Conservation (phyloP, 2,888 invertebrate genomes). For the Polyommatus iphigenia region DNA sequence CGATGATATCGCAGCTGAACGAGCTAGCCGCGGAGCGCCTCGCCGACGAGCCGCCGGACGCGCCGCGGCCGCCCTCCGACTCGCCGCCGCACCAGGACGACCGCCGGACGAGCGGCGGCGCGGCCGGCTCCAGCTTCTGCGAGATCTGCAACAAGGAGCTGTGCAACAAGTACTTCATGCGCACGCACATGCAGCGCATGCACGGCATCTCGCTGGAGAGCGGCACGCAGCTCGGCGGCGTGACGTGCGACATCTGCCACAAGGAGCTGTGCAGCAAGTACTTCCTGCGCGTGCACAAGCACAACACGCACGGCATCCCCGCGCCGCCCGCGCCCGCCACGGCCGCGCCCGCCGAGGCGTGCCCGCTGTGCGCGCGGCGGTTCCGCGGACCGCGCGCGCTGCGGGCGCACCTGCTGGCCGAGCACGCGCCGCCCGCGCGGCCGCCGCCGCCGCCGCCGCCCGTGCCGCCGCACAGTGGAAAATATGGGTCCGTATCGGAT, state of each 20-base stretch:
- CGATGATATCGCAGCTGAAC: slow-evolving; percentile 94
- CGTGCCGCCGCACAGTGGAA: slow-evolving; percentile 64
- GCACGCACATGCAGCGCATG: slow-evolving; percentile 99
- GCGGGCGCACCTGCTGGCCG: slow-evolving; percentile 91
- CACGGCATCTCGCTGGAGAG: slow-evolving; percentile 97
- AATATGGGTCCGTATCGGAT: too few species aligned
- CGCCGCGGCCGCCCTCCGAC: slow-evolving; percentile 59
- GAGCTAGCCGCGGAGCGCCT: slow-evolving; percentile 84
- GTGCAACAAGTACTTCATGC: slow-evolving; percentile 99
- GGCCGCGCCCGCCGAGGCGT: slow-evolving; percentile 76
- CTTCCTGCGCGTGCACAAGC: slow-evolving; percentile 97
- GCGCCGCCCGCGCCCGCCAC: slow-evolving; percentile 86
- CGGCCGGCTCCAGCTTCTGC: slow-evolving; percentile 90
- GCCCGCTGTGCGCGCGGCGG: slow-evolving; percentile 91
- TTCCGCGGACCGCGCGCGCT: slow-evolving; percentile 94
- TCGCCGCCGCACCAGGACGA: slow-evolving; percentile 69
- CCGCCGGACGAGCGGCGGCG: slow-evolving; percentile 69
- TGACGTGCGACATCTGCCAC: slow-evolving; percentile 98
- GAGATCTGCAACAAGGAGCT: slow-evolving; percentile 99
- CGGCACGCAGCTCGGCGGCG: slow-evolving; percentile 94
- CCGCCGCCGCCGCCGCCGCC: slow-evolving; percentile 62
- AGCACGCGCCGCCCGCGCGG: slow-evolving; percentile 85
- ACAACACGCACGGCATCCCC: slow-evolving; percentile 97
- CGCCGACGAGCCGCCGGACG: slow-evolving; percentile 60
- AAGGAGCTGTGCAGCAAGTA: slow-evolving; percentile 99